Base-by-base conservation (phyloP, 30 jellyfish, hydroid and myxozoan genomes). In the Mastigias papua region DNA sequence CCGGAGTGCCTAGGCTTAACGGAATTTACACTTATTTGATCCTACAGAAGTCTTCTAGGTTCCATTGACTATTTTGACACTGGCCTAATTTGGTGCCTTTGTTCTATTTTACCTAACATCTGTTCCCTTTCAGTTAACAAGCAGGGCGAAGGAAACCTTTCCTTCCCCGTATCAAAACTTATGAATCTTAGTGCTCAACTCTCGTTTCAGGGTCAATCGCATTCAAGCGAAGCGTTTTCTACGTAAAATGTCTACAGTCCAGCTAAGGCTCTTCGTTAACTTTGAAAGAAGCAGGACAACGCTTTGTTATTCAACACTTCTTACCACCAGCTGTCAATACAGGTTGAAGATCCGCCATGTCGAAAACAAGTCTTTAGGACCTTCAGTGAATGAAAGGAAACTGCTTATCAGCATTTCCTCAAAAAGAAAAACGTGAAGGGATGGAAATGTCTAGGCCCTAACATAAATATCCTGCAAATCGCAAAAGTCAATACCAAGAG, bases 311-410 rank as follows among this genome's bases (percentile, higher is more conserved):
- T 80, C 90, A 62, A 30, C 90, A 48, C 34, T 80, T 63, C 60
- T 65, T 80, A 63, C 90, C 90, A 80, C 90, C 90, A 80, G 90
- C 90, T 80, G 90, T 80, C 90, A 42, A 77, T 80, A 61, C 90
- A 80, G 90, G 90, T 42, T 80, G 90, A 80, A 61, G 90, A 64
- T 80, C 90, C 90, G 90, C 90, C 90, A 80, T 80, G 81, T 61
- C 90, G 74, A 63, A 80, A 80, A 80, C 90, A 80, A 48, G 73
- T 75, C 48, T 32, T 69, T 57, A 57, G 76, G 90, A 73, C 60
- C 81, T 63, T 63, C 74, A 27, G 74, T 27, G 46, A 63, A 25
- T 63, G 42, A n/a, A 63, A 25, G 23, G 74, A 19, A 63, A 63
- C 74, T 26, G 74, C 42, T 22, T 25, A 63, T 63, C 17, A 63